Evolutionary conservation across 2,113 vertebrate species (phyloP), one percentile per base, ranked within the genome.

Genomic region (Ptyas mucosa): DNA sequence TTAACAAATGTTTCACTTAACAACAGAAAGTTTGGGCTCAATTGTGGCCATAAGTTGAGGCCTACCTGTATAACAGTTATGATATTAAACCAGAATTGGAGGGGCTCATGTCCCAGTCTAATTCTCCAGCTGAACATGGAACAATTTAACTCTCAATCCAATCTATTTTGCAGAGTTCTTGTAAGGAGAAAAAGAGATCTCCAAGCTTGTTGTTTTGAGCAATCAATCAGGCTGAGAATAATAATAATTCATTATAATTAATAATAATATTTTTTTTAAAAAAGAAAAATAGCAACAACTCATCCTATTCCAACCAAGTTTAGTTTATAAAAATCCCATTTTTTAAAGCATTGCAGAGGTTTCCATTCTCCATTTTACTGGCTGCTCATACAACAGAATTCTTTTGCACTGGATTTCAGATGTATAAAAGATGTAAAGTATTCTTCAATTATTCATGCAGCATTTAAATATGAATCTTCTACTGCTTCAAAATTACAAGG

Each of bases 361-460:
- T 89, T 75, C 69, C 87, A 55, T 46, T 92, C 64, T 85, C 86
- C n/a, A 6, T 93, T 95, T 93, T 0, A 0, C 90, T 29, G 0
- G 90, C 85, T 85, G 92, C 88, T 90, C 51, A 55, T 34, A 64
- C 89, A 91, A 52, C 14, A 93, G 95, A 87, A 52, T 55, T 91
- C 90, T 94, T 93, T 91, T 58, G 94, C 90, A 53, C n/a, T 29
- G 85, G 87, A 92, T 93, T 96, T 96, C 92, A 64, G 91, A 94
- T 88, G 91, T 95, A 95, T 94, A 91, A 95, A 96, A 97, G 93
- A 95, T 94, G 94, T 69, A 95, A 95, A 96, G 93, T 1, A 1
- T 23, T 93, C 92, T 94, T 95, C 85, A 96, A 97, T 96, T 95
- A 95, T 97, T 96, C 96, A 96, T 91, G 9, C 0, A 0, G 34